Evolutionary conservation across 2,888 invertebrate genomes (phyloP).

Genomic region (Cosmia trapezina): DNA sequence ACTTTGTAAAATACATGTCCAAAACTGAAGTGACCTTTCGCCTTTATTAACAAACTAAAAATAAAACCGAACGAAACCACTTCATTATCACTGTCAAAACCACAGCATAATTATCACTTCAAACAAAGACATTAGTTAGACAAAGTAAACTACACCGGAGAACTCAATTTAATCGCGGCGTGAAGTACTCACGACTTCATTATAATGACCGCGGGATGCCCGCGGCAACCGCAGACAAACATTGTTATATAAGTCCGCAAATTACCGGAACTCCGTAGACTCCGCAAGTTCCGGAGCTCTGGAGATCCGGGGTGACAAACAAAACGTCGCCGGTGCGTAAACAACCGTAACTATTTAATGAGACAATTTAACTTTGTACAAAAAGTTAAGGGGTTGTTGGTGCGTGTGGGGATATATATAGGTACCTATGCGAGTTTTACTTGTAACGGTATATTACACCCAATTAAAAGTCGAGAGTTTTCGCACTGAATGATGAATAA

Average conservation of each 20-base stretch:
- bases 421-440: conserved; percentile 15
- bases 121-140: conserved; percentile 21
- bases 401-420: not conserved
- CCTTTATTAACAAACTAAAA: not conserved
- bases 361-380: conserved; percentile 56
- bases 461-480: conserved; percentile 28
- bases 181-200: conserved; percentile 12
- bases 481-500: not conserved
- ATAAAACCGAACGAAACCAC: not conserved
- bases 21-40: not conserved
- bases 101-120: conserved; percentile 22
- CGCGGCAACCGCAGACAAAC: conserved; percentile 43
- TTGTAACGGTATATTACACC: not conserved
- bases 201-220: conserved; percentile 35
- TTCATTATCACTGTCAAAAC: conserved; percentile 31
- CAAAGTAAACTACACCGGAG: conserved; percentile 5
- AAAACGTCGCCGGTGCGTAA: conserved; percentile 26
- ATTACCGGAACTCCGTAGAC: conserved; percentile 32
- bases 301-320: conserved; percentile 20
- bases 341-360: conserved; percentile 49
- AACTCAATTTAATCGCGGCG: conserved; percentile 24
- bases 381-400: conserved; percentile 17
- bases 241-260: conserved; percentile 38
- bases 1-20: too few relatives aligned
- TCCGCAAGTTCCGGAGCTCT: conserved; percentile 7